Evolutionary conservation across 2,113 vertebrate species (phyloP).

Genomic region (Turnix velox): DNA sequence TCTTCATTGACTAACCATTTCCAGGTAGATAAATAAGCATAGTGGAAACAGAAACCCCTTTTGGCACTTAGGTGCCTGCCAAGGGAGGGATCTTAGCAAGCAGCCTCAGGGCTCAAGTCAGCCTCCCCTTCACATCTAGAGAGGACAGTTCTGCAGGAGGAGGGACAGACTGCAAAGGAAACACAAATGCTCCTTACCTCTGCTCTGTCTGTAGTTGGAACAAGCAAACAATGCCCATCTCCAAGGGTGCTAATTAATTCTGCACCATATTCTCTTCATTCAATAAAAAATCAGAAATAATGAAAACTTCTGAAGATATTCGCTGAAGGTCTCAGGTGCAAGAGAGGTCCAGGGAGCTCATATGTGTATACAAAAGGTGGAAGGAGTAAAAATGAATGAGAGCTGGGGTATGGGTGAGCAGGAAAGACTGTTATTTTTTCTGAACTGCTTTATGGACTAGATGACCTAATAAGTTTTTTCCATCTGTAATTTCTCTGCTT

Average conservation of each 20-base stretch:
- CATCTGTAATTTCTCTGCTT: constrained; percentile 26
- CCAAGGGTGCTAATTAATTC: not conserved
- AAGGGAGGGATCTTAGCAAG: not conserved
- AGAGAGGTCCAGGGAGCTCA: not conserved
- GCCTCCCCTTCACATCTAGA: not conserved
- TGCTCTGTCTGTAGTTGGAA: not conserved
- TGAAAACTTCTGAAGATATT: not conserved
- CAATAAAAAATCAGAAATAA: not conserved
- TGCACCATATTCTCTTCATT: not conserved
- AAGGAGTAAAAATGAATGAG: not conserved
- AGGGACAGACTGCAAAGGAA: not conserved
- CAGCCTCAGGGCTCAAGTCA: not conserved
- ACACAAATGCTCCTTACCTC: not conserved
- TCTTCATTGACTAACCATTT: constrained; percentile 6
- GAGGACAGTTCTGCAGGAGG: not conserved
- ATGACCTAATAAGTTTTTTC: constrained; percentile 25
- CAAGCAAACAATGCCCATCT: not conserved
- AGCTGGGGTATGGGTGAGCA: not conserved
- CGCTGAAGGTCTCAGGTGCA: not conserved
- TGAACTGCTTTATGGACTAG: constrained; percentile 2
- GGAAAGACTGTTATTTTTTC: constrained; percentile 31
- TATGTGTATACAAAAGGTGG: not conserved
- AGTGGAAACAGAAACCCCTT: not conserved
- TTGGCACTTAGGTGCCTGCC: not conserved
- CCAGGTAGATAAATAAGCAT: not conserved